Conservation (phyloP, 2,888 invertebrate species). For the Phasia obesa region DNA sequence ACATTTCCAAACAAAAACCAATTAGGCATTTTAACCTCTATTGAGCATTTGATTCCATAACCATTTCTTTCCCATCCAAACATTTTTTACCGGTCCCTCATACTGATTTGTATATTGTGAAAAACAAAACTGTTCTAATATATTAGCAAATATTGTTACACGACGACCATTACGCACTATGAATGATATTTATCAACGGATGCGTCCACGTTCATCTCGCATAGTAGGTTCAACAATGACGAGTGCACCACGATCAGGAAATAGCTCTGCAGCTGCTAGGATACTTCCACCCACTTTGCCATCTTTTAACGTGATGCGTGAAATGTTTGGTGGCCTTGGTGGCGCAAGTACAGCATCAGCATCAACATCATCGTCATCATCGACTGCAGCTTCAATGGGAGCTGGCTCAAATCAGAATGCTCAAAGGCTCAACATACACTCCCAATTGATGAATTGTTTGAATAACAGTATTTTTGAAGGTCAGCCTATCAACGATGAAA, state of each 20-base stretch:
- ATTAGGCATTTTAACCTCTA: background rate
- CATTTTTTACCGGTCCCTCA: slow-evolving; percentile 40
- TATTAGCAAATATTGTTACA: slow-evolving; percentile 70
- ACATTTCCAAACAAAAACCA: background rate
- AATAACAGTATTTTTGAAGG: slow-evolving; percentile 77
- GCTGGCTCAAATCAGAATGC: slow-evolving; percentile 30
- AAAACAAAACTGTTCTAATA: slow-evolving; percentile 67
- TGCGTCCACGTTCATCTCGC: slow-evolving; percentile 54
- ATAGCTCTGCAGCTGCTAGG: slow-evolving; percentile 4
- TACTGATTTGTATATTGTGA: slow-evolving; percentile 57
- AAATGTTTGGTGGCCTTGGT: slow-evolving; percentile 21
- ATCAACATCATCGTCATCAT: slow-evolving; percentile 53
- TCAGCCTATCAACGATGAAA: slow-evolving; percentile 76
- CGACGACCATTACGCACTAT: slow-evolving; percentile 66
- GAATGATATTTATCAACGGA: slow-evolving; percentile 62
- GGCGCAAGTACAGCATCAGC: slow-evolving; percentile 42
- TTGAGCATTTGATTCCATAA: slow-evolving; percentile 61
- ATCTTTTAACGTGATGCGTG: background rate
- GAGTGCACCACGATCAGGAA: slow-evolving; percentile 46
- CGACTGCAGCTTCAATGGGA: background rate
- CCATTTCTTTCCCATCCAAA: slow-evolving; percentile 38
- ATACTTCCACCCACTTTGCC: background rate
- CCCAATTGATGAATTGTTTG: slow-evolving; percentile 77
- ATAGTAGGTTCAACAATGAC: slow-evolving; percentile 67
- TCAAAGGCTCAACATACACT: slow-evolving; percentile 74